Evolutionary conservation across 2,888 invertebrate genomes (phyloP).

Genomic region (Zygaena filipendulae): DNA sequence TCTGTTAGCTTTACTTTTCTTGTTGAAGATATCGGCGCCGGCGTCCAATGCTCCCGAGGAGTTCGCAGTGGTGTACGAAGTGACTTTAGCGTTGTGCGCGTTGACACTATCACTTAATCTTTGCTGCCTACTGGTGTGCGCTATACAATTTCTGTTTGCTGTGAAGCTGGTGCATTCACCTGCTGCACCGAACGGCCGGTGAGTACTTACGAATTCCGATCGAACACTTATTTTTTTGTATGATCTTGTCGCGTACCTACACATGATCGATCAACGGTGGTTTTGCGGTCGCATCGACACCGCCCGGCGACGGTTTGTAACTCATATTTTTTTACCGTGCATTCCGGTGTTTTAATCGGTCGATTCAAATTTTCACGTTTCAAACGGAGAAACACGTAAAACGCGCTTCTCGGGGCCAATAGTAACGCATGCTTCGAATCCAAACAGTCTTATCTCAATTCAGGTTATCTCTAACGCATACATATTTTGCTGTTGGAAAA

Average conservation of each 20-base stretch:
- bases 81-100: conserved; percentile 89
- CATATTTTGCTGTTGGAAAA: conserved; percentile 48
- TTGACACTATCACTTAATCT: conserved; percentile 89
- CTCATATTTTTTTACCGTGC: no score
- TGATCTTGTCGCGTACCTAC: no score
- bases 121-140: conserved; percentile 92
- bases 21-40: conserved; percentile 84
- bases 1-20: conserved; percentile 83
- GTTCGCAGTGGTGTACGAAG: conserved; percentile 90
- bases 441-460: conserved; percentile 21
- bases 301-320: no score
- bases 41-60: conserved; percentile 75
- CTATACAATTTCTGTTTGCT: conserved; percentile 93
- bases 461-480: conserved; percentile 48
- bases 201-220: conserved; percentile 28
- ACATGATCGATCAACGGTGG: no score
- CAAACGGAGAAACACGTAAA: background rate
- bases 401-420: background rate
- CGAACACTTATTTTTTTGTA: no score
- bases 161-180: conserved; percentile 91
- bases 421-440: background rate
- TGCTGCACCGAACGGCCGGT: conserved; percentile 80
- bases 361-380: no score
- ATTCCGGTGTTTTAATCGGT: no score
- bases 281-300: no score